Evolutionary conservation across 2,888 invertebrate species (phyloP).

Genomic region (Agrotis ipsilon): DNA sequence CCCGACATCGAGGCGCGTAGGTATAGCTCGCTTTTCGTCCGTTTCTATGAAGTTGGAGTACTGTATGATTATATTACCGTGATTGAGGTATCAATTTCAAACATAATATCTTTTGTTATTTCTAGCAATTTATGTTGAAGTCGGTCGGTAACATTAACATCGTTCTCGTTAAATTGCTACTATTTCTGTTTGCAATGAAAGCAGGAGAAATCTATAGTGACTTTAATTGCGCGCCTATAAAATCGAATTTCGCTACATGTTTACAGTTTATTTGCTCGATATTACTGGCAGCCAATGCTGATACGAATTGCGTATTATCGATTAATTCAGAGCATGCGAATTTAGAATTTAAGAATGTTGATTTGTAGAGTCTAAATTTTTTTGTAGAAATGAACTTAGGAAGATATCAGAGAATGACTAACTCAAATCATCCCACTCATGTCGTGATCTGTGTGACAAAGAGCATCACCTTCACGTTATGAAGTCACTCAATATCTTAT

Average conservation of each 20-base stretch:
- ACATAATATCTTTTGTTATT: slow-evolving; percentile 27
- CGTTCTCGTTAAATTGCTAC: slow-evolving; percentile 26
- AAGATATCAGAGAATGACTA: slow-evolving; percentile 44
- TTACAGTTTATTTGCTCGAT: slow-evolving; percentile 55
- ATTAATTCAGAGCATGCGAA: slow-evolving; percentile 27
- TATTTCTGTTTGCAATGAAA: slow-evolving; percentile 59
- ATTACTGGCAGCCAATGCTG: slow-evolving; percentile 55
- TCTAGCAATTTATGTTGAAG: slow-evolving; percentile 32
- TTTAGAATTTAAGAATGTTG: slow-evolving; percentile 7
- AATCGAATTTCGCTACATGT: slow-evolving; percentile 52
- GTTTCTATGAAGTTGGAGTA: too few species aligned
- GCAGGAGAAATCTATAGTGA: slow-evolving; percentile 49
- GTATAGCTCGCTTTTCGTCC: too few species aligned
- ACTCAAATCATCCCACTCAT: slow-evolving; percentile 50
- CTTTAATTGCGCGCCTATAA: slow-evolving; percentile 61
- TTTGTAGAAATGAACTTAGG: background rate
- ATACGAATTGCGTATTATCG: slow-evolving; percentile 34
- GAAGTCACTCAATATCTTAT: slow-evolving; percentile 85
- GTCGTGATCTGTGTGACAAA: slow-evolving; percentile 68
- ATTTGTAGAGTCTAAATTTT: background rate
- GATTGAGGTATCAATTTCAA: slow-evolving; percentile 28
- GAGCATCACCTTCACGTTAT: slow-evolving; percentile 83
- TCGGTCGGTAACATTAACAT: slow-evolving; percentile 42
- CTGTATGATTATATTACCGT: too few species aligned
- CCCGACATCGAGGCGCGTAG: too few species aligned